phyloP scores from a whole-genome alignment of 2,888 invertebrate genomes.

The Pachycephus smyrnensis region DNA sequence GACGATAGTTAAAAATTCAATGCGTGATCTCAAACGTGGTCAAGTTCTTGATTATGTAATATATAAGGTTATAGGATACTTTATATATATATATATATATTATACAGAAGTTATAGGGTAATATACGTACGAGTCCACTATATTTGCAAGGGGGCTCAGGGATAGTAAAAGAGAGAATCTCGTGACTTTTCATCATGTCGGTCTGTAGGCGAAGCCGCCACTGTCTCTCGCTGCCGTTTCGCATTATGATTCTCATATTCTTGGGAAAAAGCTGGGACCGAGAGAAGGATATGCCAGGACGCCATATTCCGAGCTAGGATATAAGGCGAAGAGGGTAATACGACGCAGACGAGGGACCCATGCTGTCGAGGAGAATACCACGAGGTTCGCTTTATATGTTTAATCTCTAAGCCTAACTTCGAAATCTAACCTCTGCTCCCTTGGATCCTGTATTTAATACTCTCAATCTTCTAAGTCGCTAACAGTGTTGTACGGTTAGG shows the following conservation, averaged over 20 bases:
- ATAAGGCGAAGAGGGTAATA: slow-evolving; percentile 4
- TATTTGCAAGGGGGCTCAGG: background rate
- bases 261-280: background rate
- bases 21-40: too few species aligned
- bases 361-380: background rate
- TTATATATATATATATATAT: background rate
- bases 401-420: background rate
- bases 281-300: background rate
- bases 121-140: background rate
- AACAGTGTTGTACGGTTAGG: background rate
- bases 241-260: slow-evolving; percentile 6
- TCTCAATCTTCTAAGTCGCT: background rate
- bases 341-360: background rate
- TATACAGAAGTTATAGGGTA: background rate
- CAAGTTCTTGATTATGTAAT: too few species aligned
- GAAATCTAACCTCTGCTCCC: background rate
- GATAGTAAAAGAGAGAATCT: background rate
- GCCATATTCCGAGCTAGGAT: background rate
- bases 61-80: too few species aligned
- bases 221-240: background rate
- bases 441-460: slow-evolving; percentile 6
- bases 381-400: background rate
- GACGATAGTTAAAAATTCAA: too few species aligned
- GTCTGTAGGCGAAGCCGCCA: background rate
- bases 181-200: background rate